Evolutionary conservation across 64 coral and sea anemone genomes (phyloP), one percentile per base, ranked within the genome.

Genomic region (Pocillopora damicornis): DNA sequence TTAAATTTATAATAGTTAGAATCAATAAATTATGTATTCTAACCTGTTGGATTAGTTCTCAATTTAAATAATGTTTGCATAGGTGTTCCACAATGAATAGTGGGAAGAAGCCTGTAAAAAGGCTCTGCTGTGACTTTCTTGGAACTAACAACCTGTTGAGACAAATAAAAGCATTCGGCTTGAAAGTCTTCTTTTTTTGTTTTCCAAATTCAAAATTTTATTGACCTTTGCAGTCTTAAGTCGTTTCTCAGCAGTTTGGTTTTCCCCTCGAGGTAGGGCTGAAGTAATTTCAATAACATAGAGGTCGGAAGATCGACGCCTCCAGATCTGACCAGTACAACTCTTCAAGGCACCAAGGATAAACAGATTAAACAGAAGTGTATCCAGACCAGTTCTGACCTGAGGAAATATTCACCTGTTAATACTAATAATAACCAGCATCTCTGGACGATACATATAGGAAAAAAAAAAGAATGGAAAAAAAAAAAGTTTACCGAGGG

Each of bases 281-380:
- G 81, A 18, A 14, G 95, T 89, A 76, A 94, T 80, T 80, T 98
- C 95, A 75, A 98, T 91, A 56, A 98, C 68, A 89, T 94, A 98
- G 37, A 98, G 75, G 77, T 98, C 95, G n/a, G 95, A 89, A 15
- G 56, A 6, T 73, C 89, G 75, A 69, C 90, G 86, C 81, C 95
- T 94, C 95, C 95, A 98, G 11, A 94, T 82, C 83, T 79, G 92
- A 13, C 92, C 95, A 87, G 80, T 89, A 56, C 73, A 87, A 58
- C 94, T 93, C 58, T 67, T 80, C 38, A 98, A 64, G 13, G 72
- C 81, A 61, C 92, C 88, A 66, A 98, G 87, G 10, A 98, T 79
- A 11, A 94, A 42, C 30, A 98, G 79, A 64, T 98, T 91, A 58
- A 98, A 98, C 30, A 98, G 73, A 60, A 98, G 51, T 22, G 89